Evolutionary conservation across 2,797 vertebrate genomes (phyloP).

Genomic region (Zalophus californianus): DNA sequence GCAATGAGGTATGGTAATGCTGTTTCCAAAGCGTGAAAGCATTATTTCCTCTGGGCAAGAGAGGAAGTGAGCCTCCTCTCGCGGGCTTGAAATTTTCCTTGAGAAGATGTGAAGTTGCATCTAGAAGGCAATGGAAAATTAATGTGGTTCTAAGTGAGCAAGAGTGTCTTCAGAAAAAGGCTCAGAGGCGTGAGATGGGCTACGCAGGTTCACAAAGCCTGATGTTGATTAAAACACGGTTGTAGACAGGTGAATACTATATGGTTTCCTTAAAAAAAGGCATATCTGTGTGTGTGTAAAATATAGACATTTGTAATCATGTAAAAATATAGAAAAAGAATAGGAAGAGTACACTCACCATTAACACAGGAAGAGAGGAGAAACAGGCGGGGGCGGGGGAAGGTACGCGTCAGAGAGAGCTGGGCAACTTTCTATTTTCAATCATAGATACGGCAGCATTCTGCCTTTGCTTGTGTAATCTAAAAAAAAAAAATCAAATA

Average conservation of each 20-base stretch:
- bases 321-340: neutral
- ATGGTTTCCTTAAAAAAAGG: neutral
- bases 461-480: neutral
- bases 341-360: neutral
- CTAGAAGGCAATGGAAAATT: neutral
- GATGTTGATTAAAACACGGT: neutral
- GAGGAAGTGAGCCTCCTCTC: neutral
- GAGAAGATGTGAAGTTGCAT: neutral
- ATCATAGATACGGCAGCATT: rapidly evolving
- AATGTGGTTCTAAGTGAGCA: neutral
- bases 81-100: neutral
- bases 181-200: neutral
- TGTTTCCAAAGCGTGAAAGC: neutral
- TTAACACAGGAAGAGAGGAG: neutral
- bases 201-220: neutral
- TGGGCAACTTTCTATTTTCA: neutral
- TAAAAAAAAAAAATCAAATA: neutral
- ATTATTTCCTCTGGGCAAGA: neutral
- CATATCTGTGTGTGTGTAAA: neutral
- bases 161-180: neutral
- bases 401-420: neutral
- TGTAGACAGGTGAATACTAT: rapidly evolving
- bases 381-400: neutral
- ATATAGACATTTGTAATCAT: neutral
- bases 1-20: neutral